Conservation (phyloP, 2,797 vertebrate species). For the Cuculus canorus region DNA sequence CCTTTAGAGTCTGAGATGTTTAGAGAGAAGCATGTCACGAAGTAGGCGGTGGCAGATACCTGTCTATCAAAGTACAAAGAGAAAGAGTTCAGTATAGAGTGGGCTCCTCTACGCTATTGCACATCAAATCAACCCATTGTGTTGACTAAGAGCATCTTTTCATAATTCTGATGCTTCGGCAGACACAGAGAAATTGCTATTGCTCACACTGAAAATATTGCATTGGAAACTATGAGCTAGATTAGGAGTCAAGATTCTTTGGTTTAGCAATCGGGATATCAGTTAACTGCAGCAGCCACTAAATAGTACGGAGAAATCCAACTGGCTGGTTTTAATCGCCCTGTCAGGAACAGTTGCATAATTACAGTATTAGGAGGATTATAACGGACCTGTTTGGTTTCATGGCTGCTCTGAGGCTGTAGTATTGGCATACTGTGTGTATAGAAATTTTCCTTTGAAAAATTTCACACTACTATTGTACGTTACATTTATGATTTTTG, state of each 20-base stretch:
- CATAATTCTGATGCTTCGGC: background rate
- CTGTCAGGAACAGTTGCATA: background rate
- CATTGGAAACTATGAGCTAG: background rate
- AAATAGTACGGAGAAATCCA: background rate
- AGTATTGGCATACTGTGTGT: rapidly evolving
- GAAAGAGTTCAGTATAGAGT: background rate
- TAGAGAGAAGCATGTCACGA: background rate
- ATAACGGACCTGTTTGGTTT: background rate
- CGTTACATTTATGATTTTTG: background rate
- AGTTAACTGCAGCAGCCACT: background rate
- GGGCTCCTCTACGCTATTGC: background rate
- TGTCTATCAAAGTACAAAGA: background rate
- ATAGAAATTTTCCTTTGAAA: background rate
- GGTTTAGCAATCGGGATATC: background rate
- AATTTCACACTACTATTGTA: background rate
- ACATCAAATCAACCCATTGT: background rate
- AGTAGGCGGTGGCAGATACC: background rate
- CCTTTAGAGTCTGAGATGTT: background rate
- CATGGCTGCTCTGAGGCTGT: background rate
- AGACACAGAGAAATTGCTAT: background rate
- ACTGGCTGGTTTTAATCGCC: background rate
- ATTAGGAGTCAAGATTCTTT: background rate
- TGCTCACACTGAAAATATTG: background rate
- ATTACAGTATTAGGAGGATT: background rate
- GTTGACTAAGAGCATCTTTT: background rate